phyloP scores from a whole-genome alignment of 1,140 invertebrate species.

The Cydia pomonella region DNA sequence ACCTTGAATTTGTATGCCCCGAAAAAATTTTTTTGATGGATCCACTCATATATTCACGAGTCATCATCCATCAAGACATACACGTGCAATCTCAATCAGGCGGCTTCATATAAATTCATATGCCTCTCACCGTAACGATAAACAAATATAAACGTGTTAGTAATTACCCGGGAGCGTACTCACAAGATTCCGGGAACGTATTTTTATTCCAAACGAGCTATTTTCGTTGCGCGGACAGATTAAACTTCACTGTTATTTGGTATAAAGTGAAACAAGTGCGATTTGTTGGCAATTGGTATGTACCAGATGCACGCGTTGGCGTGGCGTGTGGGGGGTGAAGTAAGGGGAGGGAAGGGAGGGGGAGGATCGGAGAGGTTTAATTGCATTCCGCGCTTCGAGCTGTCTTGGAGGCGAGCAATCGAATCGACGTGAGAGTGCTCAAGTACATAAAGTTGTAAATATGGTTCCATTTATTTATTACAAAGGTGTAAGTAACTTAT shows the following conservation, averaged over 20 bases:
- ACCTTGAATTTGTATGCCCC: neutral
- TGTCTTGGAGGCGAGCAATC: constrained; percentile 10
- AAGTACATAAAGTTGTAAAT: neutral
- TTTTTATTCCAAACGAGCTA: neutral
- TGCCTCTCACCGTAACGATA: neutral
- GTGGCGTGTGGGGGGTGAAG: neutral
- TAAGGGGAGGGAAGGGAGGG: neutral
- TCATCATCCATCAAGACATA: neutral
- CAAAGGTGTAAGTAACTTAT: too few relatives aligned
- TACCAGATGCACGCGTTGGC: constrained; percentile 6
- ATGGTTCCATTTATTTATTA: neutral
- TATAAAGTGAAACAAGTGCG: constrained; percentile 14
- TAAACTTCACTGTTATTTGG: constrained; percentile 7
- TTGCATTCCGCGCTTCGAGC: constrained; percentile 4
- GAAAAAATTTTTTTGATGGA: neutral
- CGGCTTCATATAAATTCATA: neutral
- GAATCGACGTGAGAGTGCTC: constrained; percentile 16
- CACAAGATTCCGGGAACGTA: neutral
- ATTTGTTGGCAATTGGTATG: constrained; percentile 10
- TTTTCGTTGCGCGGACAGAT: constrained; percentile 7
- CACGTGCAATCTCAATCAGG: constrained; percentile 3
- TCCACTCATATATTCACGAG: neutral
- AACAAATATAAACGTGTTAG: neutral
- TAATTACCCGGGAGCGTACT: neutral
- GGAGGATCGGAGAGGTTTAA: constrained; percentile 6